Percentiles rank a stretch among this genome's conserved stretches.
These are phyloP conservation scores for Cyphomyrmex costatus DNA, from an alignment of 1,140 invertebrate species.

Conservation along the genomic window DNA sequence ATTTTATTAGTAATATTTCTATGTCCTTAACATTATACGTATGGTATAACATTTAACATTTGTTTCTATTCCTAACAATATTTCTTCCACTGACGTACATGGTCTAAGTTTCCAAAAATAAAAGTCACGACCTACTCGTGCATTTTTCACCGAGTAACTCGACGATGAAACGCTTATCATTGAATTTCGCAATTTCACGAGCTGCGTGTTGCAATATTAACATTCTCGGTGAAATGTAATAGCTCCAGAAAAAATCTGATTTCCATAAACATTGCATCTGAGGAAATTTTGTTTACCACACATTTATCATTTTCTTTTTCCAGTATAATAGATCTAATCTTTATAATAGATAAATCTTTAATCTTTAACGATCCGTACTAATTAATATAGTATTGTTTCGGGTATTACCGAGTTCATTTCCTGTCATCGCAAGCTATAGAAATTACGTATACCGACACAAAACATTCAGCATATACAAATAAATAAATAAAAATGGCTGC, in stretches of 20 bases:
- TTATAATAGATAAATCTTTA: background rate
- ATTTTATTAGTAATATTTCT: no score
- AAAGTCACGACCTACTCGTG: background rate
- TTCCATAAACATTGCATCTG: constrained; percentile 61
- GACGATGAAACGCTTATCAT: constrained; percentile 52
- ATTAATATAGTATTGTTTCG: background rate
- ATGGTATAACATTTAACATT: no score
- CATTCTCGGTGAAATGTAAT: constrained; percentile 54
- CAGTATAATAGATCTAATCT: no score
- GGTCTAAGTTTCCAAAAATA: background rate
- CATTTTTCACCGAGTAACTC: constrained; percentile 28
- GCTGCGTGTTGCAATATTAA: no score
- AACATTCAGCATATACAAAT: background rate
- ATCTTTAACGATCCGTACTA: background rate
- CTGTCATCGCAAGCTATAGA: background rate
- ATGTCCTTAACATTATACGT: no score
- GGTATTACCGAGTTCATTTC: background rate
- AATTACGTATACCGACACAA: background rate
- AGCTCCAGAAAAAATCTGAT: constrained; percentile 50
- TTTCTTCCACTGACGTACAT: no score
- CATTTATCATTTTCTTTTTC: background rate
- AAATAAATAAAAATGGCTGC: background rate
- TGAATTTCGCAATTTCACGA: constrained; percentile 33
- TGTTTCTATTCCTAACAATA: no score
- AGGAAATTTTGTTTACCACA: background rate